These are phyloP conservation scores for Pollenia labialis DNA, from an alignment of 2,888 invertebrate species.

Conservation along the genomic window DNA sequence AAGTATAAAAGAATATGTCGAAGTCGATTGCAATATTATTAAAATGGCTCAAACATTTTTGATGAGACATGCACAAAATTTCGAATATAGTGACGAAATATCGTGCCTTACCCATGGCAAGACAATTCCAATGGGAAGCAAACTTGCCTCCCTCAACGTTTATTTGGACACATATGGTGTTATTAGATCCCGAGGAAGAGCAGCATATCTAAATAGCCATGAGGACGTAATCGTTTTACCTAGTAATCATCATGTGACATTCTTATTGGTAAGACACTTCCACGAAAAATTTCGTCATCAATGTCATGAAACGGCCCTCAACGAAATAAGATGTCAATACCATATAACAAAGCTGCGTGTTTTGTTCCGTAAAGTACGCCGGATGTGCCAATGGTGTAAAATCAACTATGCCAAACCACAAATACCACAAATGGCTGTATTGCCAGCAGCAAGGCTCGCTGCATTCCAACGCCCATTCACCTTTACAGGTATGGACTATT, in stretches of 20 bases:
- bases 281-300: slow-evolving; percentile 47
- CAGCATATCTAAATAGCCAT: slow-evolving; percentile 17
- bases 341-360: slow-evolving; percentile 63
- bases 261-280: slow-evolving; percentile 1
- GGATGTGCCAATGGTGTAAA: slow-evolving; percentile 69
- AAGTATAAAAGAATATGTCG: neutral
- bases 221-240: slow-evolving; percentile 23
- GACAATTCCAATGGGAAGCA: slow-evolving; percentile 21
- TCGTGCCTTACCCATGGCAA: slow-evolving; percentile 51
- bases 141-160: too few species aligned
- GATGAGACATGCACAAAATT: slow-evolving; percentile 44
- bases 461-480: too few species aligned
- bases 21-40: slow-evolving; percentile 28
- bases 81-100: slow-evolving; percentile 63
- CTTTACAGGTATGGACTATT: too few species aligned
- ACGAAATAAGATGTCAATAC: slow-evolving; percentile 38
- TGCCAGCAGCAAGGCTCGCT: too few species aligned
- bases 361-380: slow-evolving; percentile 54
- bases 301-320: slow-evolving; percentile 43
- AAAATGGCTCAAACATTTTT: slow-evolving; percentile 45
- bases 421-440: too few species aligned
- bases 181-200: slow-evolving; percentile 17
- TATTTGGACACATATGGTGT: slow-evolving; percentile 22
- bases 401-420: slow-evolving; percentile 36
- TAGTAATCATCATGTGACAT: slow-evolving; percentile 12